phyloP scores from a whole-genome alignment of 2,888 invertebrate species.

The Malachius bipustulatus region DNA sequence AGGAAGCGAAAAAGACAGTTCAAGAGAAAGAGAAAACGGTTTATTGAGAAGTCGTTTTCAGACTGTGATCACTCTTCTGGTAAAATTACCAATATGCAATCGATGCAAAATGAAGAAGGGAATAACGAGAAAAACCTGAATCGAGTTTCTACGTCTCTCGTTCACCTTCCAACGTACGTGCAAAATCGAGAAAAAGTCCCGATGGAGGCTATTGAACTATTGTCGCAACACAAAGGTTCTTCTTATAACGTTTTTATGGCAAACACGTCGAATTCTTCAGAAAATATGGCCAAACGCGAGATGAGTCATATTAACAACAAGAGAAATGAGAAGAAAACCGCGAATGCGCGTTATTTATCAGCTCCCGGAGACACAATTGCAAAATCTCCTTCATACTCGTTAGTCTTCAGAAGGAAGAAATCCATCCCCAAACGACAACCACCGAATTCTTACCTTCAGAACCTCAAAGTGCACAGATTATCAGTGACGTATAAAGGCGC shows the following conservation, averaged over 20 bases:
- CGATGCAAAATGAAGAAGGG: constrained; percentile 27
- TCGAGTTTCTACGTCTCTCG: constrained; percentile 60
- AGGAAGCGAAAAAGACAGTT: constrained; percentile 48
- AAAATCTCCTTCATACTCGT: constrained; percentile 36
- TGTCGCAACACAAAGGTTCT: constrained; percentile 55
- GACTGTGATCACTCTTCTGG: constrained; percentile 55
- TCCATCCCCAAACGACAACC: constrained; percentile 32
- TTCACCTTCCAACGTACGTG: constrained; percentile 75
- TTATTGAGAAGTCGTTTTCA: constrained; percentile 59
- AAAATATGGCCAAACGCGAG: too few species aligned
- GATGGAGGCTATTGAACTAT: constrained; percentile 59
- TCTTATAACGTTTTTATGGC: constrained; percentile 60
- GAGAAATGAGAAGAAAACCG: constrained; percentile 49
- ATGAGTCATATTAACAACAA: constrained; percentile 62
- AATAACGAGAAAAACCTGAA: constrained; percentile 19
- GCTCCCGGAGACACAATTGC: neutral
- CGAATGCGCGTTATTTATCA: constrained; percentile 32
- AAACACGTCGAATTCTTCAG: constrained; percentile 61
- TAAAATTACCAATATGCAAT: constrained; percentile 46
- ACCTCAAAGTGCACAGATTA: constrained; percentile 60
- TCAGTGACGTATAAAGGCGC: constrained; percentile 76
- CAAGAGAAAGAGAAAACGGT: constrained; percentile 43
- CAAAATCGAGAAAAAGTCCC: constrained; percentile 67
- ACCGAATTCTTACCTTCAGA: constrained; percentile 54
- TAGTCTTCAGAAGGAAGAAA: constrained; percentile 45